Evolutionary conservation across 2,888 invertebrate species (phyloP), one percentile per base, ranked within the genome.

Genomic region (Eristalinus sepulchralis): DNA sequence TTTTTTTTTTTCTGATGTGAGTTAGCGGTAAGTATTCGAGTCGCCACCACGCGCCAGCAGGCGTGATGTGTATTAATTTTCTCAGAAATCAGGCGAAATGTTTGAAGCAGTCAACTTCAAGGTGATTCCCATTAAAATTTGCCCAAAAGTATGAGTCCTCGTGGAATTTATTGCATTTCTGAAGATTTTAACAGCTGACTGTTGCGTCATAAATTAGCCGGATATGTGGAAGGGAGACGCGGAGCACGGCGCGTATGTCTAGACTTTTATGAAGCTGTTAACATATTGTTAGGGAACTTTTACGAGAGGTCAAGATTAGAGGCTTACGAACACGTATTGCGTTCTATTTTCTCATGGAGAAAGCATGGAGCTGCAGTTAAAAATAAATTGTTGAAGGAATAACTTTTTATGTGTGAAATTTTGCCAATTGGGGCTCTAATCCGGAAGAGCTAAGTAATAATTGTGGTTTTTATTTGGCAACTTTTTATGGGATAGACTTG

Each of bases 61-160:
- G 13, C 57, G 11, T n/a, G 24, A 24, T 1, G 22, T 62, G 13
- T 62, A 60, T 59, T 59, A 24, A 20, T 34, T 72, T 72, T 79
- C 71, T 66, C 59, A 34, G 71, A 59, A 47, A 13, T 59, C 47
- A 33, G 53, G 22, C 31, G 33, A n/a, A 17, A n/a, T 53, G 34
- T 53, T 72, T 33, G 71, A 39, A 27, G 39, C 17, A 47, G 33
- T 47, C 47, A 22, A 78, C 9, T 60, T 66, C 64, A 60, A 71
- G 62, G 47, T 80, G 60, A 76, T 80, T 84, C 55, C 67, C 57
- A 39, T 55, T 55, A 76, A 76, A 47, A 22, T 34, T 31, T n/a
- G 17, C 17, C 6, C 20, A 11, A 33, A 6, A 66, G 59, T 39
- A 27, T 57, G 53, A 20, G 66, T 47, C 57, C 62, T n/a, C 27